Evolutionary conservation across 2,888 invertebrate genomes (phyloP).

Genomic region (Congeria kusceri): DNA sequence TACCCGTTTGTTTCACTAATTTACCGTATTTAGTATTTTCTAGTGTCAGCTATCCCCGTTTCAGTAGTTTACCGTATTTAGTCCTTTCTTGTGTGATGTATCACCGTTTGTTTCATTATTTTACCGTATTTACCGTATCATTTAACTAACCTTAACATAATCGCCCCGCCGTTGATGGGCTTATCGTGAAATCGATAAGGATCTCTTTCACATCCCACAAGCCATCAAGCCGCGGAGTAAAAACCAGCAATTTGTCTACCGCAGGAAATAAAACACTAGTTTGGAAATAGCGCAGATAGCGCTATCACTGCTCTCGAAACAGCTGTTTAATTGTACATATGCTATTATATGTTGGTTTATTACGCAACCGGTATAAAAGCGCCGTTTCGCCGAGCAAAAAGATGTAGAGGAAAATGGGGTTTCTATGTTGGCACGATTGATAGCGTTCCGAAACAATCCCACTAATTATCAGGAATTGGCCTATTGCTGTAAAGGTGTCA

Average conservation of each 20-base stretch:
- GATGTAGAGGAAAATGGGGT: background rate
- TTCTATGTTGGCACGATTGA: slow-evolving; percentile 6
- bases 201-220: background rate
- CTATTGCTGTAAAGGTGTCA: no score
- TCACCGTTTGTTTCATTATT: no score
- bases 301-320: slow-evolving; percentile 1
- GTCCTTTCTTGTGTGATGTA: no score
- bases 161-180: background rate
- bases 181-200: background rate
- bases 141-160: background rate
- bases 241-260: slow-evolving; percentile 7
- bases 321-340: slow-evolving; percentile 5
- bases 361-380: slow-evolving; percentile 2
- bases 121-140: background rate
- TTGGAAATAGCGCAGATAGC: background rate
- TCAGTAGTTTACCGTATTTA: no score
- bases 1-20: no score
- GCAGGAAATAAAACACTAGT: background rate
- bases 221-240: background rate
- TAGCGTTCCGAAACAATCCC: background rate
- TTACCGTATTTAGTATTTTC: no score
- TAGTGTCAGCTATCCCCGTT: no score
- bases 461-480: no score
- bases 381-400: background rate
- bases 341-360: slow-evolving; percentile 16